phyloP scores from a whole-genome alignment of 2,797 vertebrate species.

The Dermochelys coriacea region DNA sequence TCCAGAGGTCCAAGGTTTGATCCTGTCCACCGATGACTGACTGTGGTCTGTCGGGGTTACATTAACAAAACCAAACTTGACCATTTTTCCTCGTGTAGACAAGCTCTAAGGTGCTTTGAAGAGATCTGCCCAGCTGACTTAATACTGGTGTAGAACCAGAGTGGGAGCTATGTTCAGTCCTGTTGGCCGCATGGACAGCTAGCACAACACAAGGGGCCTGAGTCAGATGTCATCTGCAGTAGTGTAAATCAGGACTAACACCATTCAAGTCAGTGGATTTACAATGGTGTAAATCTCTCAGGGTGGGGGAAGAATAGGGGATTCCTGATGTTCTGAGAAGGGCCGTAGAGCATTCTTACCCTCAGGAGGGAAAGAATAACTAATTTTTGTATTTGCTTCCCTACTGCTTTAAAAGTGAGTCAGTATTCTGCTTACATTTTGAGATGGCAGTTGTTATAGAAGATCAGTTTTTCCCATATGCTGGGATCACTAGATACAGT shows the following conservation, averaged over 20 bases:
- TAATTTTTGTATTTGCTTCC: background rate
- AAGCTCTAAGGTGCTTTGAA: background rate
- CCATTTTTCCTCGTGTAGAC: background rate
- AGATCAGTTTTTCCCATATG: background rate
- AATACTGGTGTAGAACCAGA: accelerated
- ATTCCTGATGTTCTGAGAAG: background rate
- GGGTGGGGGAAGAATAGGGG: background rate
- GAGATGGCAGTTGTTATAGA: background rate
- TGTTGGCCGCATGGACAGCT: background rate
- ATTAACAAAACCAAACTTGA: background rate
- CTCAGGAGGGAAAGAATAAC: no score
- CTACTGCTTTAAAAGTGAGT: background rate
- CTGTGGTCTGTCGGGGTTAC: no score
- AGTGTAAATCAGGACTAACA: background rate
- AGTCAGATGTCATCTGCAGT: background rate
- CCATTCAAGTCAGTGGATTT: background rate
- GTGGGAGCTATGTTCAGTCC: no score
- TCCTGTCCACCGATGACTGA: no score
- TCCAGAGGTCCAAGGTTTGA: no score
- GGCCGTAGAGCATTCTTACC: background rate
- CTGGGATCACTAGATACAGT: background rate
- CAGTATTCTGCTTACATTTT: background rate
- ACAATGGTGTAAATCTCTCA: background rate
- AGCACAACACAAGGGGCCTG: background rate
- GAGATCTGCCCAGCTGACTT: background rate